phyloP scores from a whole-genome alignment of 2,888 invertebrate genomes.

The Synergus umbraculus region DNA sequence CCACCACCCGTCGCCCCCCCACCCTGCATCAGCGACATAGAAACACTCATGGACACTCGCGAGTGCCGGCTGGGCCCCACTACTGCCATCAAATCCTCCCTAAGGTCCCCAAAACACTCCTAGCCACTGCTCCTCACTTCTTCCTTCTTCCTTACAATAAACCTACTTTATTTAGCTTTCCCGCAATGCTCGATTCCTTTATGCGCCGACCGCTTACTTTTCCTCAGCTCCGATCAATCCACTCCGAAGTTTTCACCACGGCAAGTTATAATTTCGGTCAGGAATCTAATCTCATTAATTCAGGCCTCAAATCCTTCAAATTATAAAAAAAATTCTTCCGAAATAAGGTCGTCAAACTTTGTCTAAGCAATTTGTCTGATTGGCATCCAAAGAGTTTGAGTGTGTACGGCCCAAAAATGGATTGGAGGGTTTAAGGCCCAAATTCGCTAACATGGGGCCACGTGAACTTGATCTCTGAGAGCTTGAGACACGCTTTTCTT shows the following conservation, averaged over 20 bases:
- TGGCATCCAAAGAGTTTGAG: not conserved
- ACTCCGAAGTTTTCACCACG: conserved; percentile 29
- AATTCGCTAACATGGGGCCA: not conserved
- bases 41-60: conserved; percentile 93
- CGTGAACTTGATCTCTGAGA: not conserved
- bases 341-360: too few relatives aligned
- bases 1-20: conserved; percentile 71
- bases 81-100: conserved; percentile 84
- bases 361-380: not conserved
- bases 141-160: conserved; percentile 41
- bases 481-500: not conserved
- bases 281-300: not conserved
- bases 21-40: conserved; percentile 83
- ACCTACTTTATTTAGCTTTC: conserved; percentile 43
- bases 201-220: not conserved
- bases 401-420: not conserved
- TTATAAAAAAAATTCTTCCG: not conserved
- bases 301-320: not conserved
- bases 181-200: not conserved
- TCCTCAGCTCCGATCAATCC: conserved; percentile 37
- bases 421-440: not conserved
- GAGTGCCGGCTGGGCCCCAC: conserved; percentile 94
- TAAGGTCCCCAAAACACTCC: conserved; percentile 49
- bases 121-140: conserved; percentile 34
- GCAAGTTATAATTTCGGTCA: conserved; percentile 1